phyloP scores from a whole-genome alignment of 2,888 invertebrate genomes.

The Syrphus vitripennis region DNA sequence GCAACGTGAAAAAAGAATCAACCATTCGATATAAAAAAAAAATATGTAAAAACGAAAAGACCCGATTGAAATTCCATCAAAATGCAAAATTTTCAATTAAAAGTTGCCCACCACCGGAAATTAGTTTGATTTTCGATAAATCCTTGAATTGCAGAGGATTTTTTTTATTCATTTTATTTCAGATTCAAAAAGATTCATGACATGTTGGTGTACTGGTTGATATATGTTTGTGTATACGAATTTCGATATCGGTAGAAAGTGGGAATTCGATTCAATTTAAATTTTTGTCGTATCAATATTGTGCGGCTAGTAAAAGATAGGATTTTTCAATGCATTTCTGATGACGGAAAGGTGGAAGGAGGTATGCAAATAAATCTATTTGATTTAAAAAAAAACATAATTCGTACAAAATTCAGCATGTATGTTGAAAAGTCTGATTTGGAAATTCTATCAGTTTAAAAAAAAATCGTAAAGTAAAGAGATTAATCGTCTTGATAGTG shows the following conservation, averaged over 20 bases:
- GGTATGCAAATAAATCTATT: too few species aligned
- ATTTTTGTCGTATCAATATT: conserved; percentile 50
- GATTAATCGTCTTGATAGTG: too few species aligned
- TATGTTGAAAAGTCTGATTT: too few species aligned
- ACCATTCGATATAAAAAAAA: conserved; percentile 2
- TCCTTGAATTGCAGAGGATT: conserved; percentile 41
- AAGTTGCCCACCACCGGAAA: conserved; percentile 74
- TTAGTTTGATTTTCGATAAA: conserved; percentile 70
- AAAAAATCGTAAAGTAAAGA: too few species aligned
- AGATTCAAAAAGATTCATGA: not conserved
- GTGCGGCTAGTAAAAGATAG: conserved; percentile 25
- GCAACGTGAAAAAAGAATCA: not conserved
- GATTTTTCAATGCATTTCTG: not conserved
- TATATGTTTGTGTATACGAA: not conserved
- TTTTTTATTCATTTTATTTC: not conserved
- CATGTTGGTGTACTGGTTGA: not conserved
- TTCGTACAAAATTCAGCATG: too few species aligned
- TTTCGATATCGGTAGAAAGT: not conserved
- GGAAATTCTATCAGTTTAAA: too few species aligned
- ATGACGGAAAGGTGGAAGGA: not conserved
- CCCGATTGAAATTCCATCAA: conserved; percentile 78
- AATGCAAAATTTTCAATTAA: conserved; percentile 81
- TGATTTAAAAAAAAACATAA: too few species aligned
- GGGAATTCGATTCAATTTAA: conserved; percentile 40
- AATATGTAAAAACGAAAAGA: conserved; percentile 5